These are phyloP conservation scores for Hippoglossus stenolepis DNA, from an alignment of 2,113 vertebrate species.

Conservation along the genomic window DNA sequence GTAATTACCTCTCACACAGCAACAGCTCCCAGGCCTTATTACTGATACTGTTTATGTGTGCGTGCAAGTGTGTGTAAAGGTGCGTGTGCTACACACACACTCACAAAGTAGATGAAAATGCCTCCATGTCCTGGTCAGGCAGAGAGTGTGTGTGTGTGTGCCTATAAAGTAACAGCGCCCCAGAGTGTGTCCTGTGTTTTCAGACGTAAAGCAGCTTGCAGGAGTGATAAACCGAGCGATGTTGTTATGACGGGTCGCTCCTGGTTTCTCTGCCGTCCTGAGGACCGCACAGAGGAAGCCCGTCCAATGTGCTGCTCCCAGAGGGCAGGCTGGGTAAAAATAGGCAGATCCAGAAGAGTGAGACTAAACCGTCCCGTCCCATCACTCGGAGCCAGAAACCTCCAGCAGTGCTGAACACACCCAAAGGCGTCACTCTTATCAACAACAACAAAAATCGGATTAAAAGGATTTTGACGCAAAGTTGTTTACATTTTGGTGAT, in stretches of 20 bases:
- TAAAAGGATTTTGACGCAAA: neutral
- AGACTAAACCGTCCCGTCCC: no score
- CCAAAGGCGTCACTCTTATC: neutral
- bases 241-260: constrained; percentile 60
- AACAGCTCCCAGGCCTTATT: constrained; percentile 74
- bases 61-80: constrained; percentile 12
- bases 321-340: constrained; percentile 24
- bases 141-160: constrained; percentile 28
- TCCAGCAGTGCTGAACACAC: neutral
- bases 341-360: constrained; percentile 5
- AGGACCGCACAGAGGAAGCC: constrained; percentile 39
- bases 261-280: neutral
- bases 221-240: constrained; percentile 63
- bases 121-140: constrained; percentile 26
- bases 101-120: constrained; percentile 27
- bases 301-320: constrained; percentile 52
- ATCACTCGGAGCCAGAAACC: no score
- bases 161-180: constrained; percentile 52
- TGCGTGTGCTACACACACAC: constrained; percentile 16
- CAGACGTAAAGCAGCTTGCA: constrained; percentile 61
- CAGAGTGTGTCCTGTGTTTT: constrained; percentile 32
- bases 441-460: neutral
- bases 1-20: constrained; percentile 73
- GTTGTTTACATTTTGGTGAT: no score
- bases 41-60: constrained; percentile 64